Percentiles rank a stretch among this genome's conserved stretches.
These are phyloP conservation scores for Solenopsis invicta DNA, from an alignment of 1,140 invertebrate species.

Conservation along the genomic window DNA sequence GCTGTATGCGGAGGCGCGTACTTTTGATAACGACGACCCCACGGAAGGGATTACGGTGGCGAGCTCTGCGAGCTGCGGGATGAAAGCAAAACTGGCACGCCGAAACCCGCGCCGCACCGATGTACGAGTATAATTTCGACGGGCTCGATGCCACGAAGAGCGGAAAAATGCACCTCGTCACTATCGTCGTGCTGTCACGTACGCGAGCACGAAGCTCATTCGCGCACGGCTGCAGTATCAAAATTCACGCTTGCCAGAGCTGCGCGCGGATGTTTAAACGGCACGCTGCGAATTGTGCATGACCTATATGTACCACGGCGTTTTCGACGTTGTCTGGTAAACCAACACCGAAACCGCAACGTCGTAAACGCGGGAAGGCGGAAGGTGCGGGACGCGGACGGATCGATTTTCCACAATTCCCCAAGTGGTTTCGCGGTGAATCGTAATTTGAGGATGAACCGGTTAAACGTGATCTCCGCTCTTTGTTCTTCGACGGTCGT, in stretches of 20 bases:
- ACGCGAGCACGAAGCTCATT: neutral
- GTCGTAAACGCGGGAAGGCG: slow-evolving; percentile 3
- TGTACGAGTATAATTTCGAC: slow-evolving; percentile 5
- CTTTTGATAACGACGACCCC: slow-evolving; percentile 57
- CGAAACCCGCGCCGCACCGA: no score
- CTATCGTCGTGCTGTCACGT: neutral
- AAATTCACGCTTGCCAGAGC: slow-evolving; percentile 13
- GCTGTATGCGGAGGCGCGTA: slow-evolving; percentile 35
- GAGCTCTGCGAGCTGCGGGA: neutral
- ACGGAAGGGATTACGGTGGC: slow-evolving; percentile 23
- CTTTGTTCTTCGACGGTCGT: slow-evolving; percentile 23
- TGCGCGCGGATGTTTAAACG: slow-evolving; percentile 72
- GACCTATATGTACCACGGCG: slow-evolving; percentile 67
- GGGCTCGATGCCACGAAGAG: neutral
- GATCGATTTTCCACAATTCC: slow-evolving; percentile 55
- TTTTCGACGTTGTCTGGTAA: slow-evolving; percentile 32
- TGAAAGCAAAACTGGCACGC: neutral
- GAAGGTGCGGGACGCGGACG: neutral
- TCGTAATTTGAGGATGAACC: slow-evolving; percentile 66
- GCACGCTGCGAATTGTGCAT: slow-evolving; percentile 61
- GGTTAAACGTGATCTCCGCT: slow-evolving; percentile 49
- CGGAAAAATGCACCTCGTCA: neutral
- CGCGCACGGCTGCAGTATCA: neutral
- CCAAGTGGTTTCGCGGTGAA: slow-evolving; percentile 54
- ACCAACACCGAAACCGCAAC: slow-evolving; percentile 40